Conservation (phyloP, 2,113 vertebrate species). For the Stegastes partitus region DNA sequence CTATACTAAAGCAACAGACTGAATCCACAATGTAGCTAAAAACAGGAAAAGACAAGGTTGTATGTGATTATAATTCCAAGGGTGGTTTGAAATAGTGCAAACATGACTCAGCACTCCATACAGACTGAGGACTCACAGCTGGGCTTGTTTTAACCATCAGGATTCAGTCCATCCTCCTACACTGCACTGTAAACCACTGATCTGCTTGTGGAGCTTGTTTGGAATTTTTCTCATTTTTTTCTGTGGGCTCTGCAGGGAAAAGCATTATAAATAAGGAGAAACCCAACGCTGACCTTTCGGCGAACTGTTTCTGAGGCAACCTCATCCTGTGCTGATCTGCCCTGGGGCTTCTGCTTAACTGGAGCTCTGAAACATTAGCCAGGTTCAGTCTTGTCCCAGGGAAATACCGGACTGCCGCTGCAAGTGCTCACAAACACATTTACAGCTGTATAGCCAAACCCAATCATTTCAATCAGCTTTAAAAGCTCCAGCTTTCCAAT, state of each 20-base stretch:
- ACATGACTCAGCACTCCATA: constrained; percentile 1
- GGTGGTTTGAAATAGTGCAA: constrained; percentile 19
- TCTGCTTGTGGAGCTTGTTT: constrained; percentile 34
- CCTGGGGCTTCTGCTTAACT: constrained; percentile 24
- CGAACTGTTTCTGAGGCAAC: constrained; percentile 5
- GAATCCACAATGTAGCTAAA: background rate
- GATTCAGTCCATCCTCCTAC: constrained; percentile 25
- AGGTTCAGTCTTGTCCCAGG: constrained; percentile 40
- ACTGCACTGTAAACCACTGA: constrained; percentile 16
- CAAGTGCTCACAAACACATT: constrained; percentile 48
- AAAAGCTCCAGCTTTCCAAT: constrained; percentile 26
- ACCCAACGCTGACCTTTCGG: constrained; percentile 32
- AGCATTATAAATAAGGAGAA: constrained; percentile 6
- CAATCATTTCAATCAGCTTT: constrained; percentile 27
- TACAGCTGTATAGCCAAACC: constrained; percentile 31
- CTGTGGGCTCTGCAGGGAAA: constrained; percentile 10
- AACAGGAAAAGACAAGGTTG: background rate
- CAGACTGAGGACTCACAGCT: constrained; percentile 9
- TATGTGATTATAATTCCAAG: constrained; percentile 5
- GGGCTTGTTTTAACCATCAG: constrained; percentile 17
- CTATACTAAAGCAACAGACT: background rate
- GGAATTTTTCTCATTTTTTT: constrained; percentile 44
- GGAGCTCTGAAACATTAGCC: constrained; percentile 36
- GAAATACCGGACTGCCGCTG: constrained; percentile 21
- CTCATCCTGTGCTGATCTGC: constrained; percentile 40